phyloP scores from a whole-genome alignment of 1,140 invertebrate species.

The Drosophila orena region DNA sequence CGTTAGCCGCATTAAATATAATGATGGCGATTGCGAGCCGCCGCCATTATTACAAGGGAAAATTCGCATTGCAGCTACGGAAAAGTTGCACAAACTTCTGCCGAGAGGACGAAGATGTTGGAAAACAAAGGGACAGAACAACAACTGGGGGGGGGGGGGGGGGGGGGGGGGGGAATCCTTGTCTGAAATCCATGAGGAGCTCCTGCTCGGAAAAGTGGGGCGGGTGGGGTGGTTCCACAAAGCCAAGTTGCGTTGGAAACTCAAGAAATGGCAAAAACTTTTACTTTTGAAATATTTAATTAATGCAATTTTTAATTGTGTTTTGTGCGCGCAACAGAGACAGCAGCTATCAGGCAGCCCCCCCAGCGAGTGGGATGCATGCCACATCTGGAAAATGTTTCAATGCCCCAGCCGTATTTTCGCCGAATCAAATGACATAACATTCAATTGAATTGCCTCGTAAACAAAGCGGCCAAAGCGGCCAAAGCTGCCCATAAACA shows the following conservation, averaged over 20 bases:
- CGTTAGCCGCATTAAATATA: constrained; percentile 80
- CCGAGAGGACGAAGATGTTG: constrained; percentile 42
- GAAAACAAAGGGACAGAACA: constrained; percentile 61
- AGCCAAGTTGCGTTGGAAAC: constrained; percentile 57
- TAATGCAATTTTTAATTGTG: constrained; percentile 81
- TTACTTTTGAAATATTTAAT: constrained; percentile 82
- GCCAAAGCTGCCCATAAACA: constrained; percentile 34
- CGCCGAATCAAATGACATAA: constrained; percentile 50
- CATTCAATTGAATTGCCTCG: constrained; percentile 59
- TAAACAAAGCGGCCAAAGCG: constrained; percentile 39
- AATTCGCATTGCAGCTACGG: constrained; percentile 68
- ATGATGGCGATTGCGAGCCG: constrained; percentile 73
- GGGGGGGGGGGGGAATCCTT: too few relatives aligned
- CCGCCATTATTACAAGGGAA: constrained; percentile 71
- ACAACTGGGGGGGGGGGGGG: neutral
- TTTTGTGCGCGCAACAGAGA: constrained; percentile 30
- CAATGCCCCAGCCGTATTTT: neutral
- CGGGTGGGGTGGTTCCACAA: neutral
- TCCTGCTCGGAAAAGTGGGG: neutral
- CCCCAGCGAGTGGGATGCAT: neutral
- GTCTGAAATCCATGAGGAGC: too few relatives aligned
- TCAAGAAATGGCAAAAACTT: constrained; percentile 76
- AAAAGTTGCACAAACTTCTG: constrained; percentile 75
- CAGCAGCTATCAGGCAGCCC: neutral
- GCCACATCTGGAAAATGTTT: constrained; percentile 23